phyloP scores from a whole-genome alignment of 2,888 invertebrate genomes.

The Arctia plantaginis region DNA sequence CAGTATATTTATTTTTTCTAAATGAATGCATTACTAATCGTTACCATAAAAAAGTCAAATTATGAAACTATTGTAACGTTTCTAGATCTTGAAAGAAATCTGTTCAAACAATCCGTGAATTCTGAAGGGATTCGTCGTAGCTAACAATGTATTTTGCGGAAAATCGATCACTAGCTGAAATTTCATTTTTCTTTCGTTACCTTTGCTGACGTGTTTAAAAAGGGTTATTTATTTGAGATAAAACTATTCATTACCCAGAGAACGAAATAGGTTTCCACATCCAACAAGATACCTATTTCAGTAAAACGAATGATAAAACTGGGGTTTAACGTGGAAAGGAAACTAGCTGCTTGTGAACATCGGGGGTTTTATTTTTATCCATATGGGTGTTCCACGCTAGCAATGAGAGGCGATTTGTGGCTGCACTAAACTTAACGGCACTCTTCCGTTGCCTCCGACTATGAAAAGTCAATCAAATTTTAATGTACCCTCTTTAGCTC shows the following conservation, averaged over 20 bases:
- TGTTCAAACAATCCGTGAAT: slow-evolving; percentile 44
- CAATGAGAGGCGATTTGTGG: slow-evolving; percentile 73
- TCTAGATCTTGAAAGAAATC: slow-evolving; percentile 26
- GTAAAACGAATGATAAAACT: slow-evolving; percentile 64
- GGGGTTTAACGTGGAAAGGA: slow-evolving; percentile 61
- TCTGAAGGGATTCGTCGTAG: slow-evolving; percentile 43
- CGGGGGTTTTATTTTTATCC: slow-evolving; percentile 62
- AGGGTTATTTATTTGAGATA: slow-evolving; percentile 54
- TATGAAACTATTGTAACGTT: not conserved
- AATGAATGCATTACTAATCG: not conserved
- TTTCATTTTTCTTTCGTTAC: slow-evolving; percentile 46
- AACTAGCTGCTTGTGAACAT: slow-evolving; percentile 44
- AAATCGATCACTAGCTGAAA: slow-evolving; percentile 44
- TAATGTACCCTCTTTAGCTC: slow-evolving; percentile 68
- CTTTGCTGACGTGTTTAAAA: slow-evolving; percentile 46
- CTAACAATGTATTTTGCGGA: slow-evolving; percentile 43
- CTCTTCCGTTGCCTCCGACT: slow-evolving; percentile 67
- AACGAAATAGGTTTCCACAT: slow-evolving; percentile 49
- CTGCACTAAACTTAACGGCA: slow-evolving; percentile 74
- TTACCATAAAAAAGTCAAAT: not conserved
- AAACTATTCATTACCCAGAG: slow-evolving; percentile 53
- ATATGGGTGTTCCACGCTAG: slow-evolving; percentile 59
- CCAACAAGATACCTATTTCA: slow-evolving; percentile 41
- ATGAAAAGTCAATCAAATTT: slow-evolving; percentile 82
- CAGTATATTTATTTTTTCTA: not conserved